These are phyloP conservation scores for Oostethus manadensis DNA, from an alignment of 2,113 vertebrate species.

Conservation along the genomic window DNA sequence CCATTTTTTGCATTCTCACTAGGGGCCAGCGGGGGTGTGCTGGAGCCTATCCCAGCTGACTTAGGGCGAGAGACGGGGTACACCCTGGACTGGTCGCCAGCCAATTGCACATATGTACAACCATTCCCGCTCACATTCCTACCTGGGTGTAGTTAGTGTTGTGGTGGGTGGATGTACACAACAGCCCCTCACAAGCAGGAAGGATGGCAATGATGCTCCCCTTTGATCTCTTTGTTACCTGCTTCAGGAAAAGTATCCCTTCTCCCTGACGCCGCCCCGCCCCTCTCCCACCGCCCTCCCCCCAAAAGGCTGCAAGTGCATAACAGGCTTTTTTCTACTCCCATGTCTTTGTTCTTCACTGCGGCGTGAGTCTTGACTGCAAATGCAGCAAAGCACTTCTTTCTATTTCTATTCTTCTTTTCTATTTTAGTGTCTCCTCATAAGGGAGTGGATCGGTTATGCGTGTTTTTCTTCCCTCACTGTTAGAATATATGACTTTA, in stretches of 20 bases:
- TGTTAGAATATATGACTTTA: slow-evolving; percentile 25
- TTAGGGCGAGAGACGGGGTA: too few relatives aligned
- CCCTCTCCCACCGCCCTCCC: not conserved
- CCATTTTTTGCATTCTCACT: too few relatives aligned
- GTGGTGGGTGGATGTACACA: not conserved
- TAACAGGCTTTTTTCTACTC: slow-evolving; percentile 22
- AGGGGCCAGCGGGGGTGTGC: too few relatives aligned
- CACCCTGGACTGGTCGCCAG: too few relatives aligned
- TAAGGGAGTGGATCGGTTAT: slow-evolving; percentile 13
- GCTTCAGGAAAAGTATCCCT: slow-evolving; percentile 27
- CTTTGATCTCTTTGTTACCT: slow-evolving; percentile 15
- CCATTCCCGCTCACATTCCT: too few relatives aligned
- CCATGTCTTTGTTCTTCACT: slow-evolving; percentile 19
- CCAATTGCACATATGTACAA: too few relatives aligned
- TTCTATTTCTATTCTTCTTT: too few relatives aligned
- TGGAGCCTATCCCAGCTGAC: too few relatives aligned
- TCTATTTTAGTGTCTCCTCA: not conserved
- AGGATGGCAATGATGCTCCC: not conserved
- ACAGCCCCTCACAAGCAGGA: slow-evolving; percentile 20
- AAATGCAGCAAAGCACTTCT: slow-evolving; percentile 16
- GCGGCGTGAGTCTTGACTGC: slow-evolving; percentile 1
- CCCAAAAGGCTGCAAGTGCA: slow-evolving; percentile 39
- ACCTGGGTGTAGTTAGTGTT: too few relatives aligned
- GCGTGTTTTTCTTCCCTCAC: slow-evolving; percentile 4
- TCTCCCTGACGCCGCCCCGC: not conserved